Base-by-base conservation (phyloP, 1,140 invertebrate genomes). In the Epicauta chinensis region DNA sequence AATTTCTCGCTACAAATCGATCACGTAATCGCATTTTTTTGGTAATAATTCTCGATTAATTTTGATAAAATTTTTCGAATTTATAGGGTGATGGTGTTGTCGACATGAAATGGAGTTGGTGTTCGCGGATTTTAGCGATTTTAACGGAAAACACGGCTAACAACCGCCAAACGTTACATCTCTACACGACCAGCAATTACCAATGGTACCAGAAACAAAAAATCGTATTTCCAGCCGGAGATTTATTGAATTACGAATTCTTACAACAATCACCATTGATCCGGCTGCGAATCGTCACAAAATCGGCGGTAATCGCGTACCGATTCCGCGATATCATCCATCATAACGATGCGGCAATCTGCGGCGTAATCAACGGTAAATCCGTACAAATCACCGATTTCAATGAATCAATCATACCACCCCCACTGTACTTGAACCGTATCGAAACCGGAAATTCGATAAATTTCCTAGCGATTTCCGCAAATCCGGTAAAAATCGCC, bases 151-250 rank as follows among this genome's bases (percentile, higher is more conserved):
- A 4, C 3, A 5, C 29, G 9, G 11, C 10, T 3, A 29, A 34
- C 2, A 7, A 43, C 4, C 14, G n/a, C 9, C 32, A 47, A 47
- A 47, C 9, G 2, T 30, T 47, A 3, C 34, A 37, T 37, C 37
- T 47, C 14, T 29, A 37, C 4, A 47, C 35, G 1, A 23, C 45
- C 12, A 38, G 32, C 12, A 63, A 63, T 44, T 59, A 47, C 38
- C 16, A 53, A 29, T 63, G 61, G 59, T 61, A 54, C 43, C 30
- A 58, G 9, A 63, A 63, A 43, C 59, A 61, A 40, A 53, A 57
- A 29, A 38, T 63, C 6, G 13, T 15, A 14, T 61, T 50, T 43
- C 31, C 48, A 11, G 12, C 40, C 16, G 30, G 36, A 6, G 45
- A 52, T 5, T 15, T 39, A 43, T n/a, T 55, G 9, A 41, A 34